Evolutionary conservation across 2,888 invertebrate genomes (phyloP).

Genomic region (Sinodicranocentrus sp.): DNA sequence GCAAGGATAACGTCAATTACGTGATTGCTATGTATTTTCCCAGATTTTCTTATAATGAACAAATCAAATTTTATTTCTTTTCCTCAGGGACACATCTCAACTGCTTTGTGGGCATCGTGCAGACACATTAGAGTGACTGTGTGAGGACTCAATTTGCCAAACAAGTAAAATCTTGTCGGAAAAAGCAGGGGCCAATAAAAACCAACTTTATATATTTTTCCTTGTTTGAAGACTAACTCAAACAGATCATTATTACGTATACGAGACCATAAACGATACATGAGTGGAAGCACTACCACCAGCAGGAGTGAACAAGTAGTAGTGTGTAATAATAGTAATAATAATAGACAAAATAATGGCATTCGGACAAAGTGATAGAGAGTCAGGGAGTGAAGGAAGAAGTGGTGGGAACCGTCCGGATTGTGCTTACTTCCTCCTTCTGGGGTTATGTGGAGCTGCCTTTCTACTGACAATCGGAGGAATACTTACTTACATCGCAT

Average conservation of each 20-base stretch:
- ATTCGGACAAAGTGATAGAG: constrained; percentile 43
- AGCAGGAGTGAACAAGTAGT: neutral
- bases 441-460: constrained; percentile 74
- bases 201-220: neutral
- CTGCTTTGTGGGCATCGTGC: neutral
- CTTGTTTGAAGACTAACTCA: neutral
- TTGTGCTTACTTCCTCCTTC: constrained; percentile 74
- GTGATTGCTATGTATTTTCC: neutral
- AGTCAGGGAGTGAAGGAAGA: constrained; percentile 31
- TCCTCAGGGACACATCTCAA: constrained; percentile 19
- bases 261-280: constrained; percentile 18
- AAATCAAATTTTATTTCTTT: constrained; percentile 45
- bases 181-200: constrained; percentile 15
- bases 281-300: constrained; percentile 2
- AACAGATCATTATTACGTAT: constrained; percentile 24
- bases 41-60: constrained; percentile 21
- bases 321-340: constrained; percentile 36
- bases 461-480: constrained; percentile 74
- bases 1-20: no score
- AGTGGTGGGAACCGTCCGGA: constrained; percentile 69
- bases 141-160: constrained; percentile 3
- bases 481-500: constrained; percentile 74
- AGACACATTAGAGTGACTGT: neutral
- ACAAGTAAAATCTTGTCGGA: neutral
- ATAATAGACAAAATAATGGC: constrained; percentile 44